Evolutionary conservation across 2,888 invertebrate species (phyloP).

Genomic region (Caenorhabditis sulstoni): DNA sequence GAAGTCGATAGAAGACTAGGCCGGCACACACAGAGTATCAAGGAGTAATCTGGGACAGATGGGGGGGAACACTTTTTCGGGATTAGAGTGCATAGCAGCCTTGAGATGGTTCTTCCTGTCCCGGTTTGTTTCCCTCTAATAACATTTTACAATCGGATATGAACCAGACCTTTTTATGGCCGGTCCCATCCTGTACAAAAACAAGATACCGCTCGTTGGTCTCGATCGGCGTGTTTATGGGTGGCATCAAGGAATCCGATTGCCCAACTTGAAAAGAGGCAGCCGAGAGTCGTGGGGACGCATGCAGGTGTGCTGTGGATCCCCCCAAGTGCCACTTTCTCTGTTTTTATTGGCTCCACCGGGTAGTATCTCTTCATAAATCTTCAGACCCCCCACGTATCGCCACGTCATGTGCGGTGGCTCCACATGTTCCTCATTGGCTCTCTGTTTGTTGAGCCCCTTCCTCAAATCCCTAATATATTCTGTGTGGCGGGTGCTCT

Average conservation of each 20-base stretch:
- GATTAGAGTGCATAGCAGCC: conserved; percentile 16
- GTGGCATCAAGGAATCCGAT: conserved; percentile 2
- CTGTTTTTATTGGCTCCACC: conserved; percentile 14
- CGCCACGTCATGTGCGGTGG: conserved; percentile 37
- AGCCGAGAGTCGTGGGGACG: conserved; percentile 11
- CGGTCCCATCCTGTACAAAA: background rate
- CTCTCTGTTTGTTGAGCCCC: conserved; percentile 12
- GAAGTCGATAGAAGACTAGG: conserved; percentile 4
- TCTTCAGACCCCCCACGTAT: conserved; percentile 18
- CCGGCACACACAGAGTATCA: conserved; percentile 35
- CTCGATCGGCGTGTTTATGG: background rate
- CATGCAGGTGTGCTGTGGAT: conserved; percentile 14
- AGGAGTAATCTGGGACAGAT: conserved; percentile 52
- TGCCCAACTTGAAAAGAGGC: conserved; percentile 23
- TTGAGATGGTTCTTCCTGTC: background rate
- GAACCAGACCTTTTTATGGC: conserved; percentile 41
- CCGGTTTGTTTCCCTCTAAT: background rate
- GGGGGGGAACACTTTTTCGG: conserved; percentile 34
- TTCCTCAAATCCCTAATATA: conserved; percentile 35
- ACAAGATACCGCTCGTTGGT: conserved; percentile 24
- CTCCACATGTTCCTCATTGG: conserved; percentile 36
- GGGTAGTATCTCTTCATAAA: conserved; percentile 41
- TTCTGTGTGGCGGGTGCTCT: conserved; percentile 19
- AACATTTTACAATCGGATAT: conserved; percentile 21
- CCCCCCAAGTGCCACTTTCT: background rate